Conservation (phyloP, 2,113 vertebrate genomes). For the Hipposideros armiger region DNA sequence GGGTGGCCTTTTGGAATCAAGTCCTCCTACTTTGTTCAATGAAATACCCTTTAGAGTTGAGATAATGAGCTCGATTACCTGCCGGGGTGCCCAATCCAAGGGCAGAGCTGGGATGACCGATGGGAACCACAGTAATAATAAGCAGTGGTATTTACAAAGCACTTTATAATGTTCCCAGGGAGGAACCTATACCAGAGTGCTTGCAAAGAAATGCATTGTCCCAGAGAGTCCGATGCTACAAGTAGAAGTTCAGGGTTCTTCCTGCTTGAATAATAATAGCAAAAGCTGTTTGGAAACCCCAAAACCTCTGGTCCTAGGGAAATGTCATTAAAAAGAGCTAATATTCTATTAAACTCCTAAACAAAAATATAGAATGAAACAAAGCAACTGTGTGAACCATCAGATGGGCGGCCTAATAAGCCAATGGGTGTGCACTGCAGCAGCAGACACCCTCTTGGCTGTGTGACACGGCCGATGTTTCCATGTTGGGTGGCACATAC, state of each 20-base stretch:
- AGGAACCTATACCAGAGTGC: slow-evolving; percentile 58
- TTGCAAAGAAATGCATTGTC: slow-evolving; percentile 64
- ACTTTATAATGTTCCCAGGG: slow-evolving; percentile 75
- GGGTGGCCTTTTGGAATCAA: background rate
- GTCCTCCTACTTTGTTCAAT: slow-evolving; percentile 65
- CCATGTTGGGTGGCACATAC: background rate
- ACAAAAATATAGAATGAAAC: slow-evolving; percentile 11
- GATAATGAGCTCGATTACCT: slow-evolving; percentile 58
- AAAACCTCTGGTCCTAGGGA: slow-evolving; percentile 63
- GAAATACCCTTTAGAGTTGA: slow-evolving; percentile 70
- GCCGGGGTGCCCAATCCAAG: slow-evolving; percentile 66
- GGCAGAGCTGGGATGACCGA: slow-evolving; percentile 62
- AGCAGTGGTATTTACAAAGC: slow-evolving; percentile 76
- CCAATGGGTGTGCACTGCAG: rapidly evolving
- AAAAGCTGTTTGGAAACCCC: slow-evolving; percentile 58
- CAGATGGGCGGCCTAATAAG: background rate
- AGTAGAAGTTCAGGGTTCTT: slow-evolving; percentile 66
- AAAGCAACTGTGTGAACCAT: background rate
- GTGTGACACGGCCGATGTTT: background rate
- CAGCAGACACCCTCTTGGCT: background rate
- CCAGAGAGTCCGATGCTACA: slow-evolving; percentile 53
- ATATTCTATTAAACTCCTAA: slow-evolving; percentile 2
- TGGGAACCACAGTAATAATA: slow-evolving; percentile 69
- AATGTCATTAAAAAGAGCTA: slow-evolving; percentile 57
- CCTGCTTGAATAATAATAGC: slow-evolving; percentile 64